Evolutionary conservation across 2,888 invertebrate species (phyloP), one percentile per base, ranked within the genome.

Genomic region (Aradus depressus): DNA sequence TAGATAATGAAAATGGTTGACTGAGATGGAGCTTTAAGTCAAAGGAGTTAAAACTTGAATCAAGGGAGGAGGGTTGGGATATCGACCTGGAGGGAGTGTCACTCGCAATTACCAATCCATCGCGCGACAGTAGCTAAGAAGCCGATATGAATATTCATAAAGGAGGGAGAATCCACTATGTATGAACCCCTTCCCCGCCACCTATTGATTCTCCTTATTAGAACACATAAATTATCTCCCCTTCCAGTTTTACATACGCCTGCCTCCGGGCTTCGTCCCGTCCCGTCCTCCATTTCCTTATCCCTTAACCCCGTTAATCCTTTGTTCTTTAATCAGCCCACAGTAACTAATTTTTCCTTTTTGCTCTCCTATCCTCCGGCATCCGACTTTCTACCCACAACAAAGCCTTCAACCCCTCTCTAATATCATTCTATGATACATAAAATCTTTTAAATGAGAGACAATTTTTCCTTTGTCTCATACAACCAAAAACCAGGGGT

Each of bases 81-180:
- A 54, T 54, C 52, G 56, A 54, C 50, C 54, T 48, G 43, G 37
- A 42, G 35, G 52, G 51, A 50, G 53, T 56, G 56, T 56, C 56
- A 56, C 49, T 56, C 42, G 54, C 56, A 56, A 56, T 56, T 56
- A 56, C 56, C 56, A 56, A 56, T 56, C 56, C 56, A 56, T 56
- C 56, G 54, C 41, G 56, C 54, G 52, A 54, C 54, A 53, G 52
- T 54, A 54, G 56, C 54, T 56, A 56, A 56, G 56, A 56, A 56
- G 56, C 56, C 56, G 51, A 52, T 51, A 56, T 56, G 56, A 56
- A 56, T 56, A 56, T 56, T 56, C 57, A 57, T 57, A 52, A 54
- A 57, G 51, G 48, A 44, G 48, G 44, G 25, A 50, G 42, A 43
- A 8, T 31, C 32, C 39, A 28, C 50, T 18, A 37, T 28, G 12